Percentiles rank a stretch among this genome's conserved stretches.
Conservation (phyloP, 1,140 invertebrate species). For the Orius insidiosus region DNA sequence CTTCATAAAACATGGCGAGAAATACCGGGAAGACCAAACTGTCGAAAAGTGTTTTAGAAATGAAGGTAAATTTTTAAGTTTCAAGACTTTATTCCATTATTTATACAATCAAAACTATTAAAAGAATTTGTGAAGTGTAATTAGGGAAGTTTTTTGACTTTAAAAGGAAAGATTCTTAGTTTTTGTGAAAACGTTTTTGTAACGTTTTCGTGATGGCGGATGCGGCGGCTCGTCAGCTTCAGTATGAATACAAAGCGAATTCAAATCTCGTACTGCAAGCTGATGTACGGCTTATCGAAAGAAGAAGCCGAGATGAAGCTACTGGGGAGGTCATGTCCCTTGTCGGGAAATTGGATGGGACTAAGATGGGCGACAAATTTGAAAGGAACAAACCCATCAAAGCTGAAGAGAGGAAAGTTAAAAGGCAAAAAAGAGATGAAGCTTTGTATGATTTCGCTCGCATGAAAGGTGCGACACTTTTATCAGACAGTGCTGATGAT, state of each 20-base stretch:
- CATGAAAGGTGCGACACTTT: constrained; percentile 70
- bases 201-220: constrained; percentile 66
- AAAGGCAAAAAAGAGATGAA: constrained; percentile 79
- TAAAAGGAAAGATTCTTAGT: neutral
- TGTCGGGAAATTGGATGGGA: constrained; percentile 78
- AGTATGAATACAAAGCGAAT: constrained; percentile 99
- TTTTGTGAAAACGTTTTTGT: neutral
- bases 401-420: constrained; percentile 82
- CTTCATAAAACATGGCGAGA: too few species aligned
- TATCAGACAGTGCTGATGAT: constrained; percentile 83
- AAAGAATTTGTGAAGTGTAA: too few species aligned
- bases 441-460: constrained; percentile 80
- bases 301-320: constrained; percentile 93
- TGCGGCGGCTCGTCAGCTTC: constrained; percentile 88
- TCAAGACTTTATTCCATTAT: too few species aligned
- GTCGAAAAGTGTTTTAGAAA: too few species aligned
- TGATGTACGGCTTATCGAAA: constrained; percentile 92
- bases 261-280: constrained; percentile 99
- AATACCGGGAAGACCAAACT: too few species aligned
- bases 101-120: too few species aligned
- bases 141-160: too few species aligned
- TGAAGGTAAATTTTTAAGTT: too few species aligned
- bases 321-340: constrained; percentile 96
- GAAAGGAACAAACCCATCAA: constrained; percentile 74
- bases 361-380: constrained; percentile 88